Evolutionary conservation across 2,888 invertebrate genomes (phyloP).

Genomic region (Disparrhopalites patrizii): DNA sequence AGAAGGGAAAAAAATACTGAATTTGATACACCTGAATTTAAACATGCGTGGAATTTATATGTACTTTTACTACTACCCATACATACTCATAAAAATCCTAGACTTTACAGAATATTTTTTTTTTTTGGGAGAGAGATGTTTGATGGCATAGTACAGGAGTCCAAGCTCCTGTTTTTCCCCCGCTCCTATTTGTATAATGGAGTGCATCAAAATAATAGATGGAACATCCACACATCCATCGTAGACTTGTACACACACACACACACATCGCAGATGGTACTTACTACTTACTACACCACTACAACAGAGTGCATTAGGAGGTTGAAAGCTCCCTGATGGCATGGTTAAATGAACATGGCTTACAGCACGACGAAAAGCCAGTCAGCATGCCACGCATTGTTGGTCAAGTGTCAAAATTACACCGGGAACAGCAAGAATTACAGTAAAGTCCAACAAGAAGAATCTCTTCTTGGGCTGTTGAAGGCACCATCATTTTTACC

Average conservation of each 20-base stretch:
- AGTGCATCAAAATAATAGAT: neutral
- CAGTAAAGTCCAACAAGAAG: constrained; percentile 39
- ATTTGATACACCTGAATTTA: constrained; percentile 21
- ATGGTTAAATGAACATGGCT: constrained; percentile 24
- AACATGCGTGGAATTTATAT: constrained; percentile 3
- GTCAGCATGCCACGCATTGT: constrained; percentile 42
- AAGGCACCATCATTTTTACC: too few species aligned
- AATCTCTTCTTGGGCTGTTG: neutral
- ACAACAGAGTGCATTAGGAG: constrained; percentile 2
- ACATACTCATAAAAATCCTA: constrained; percentile 10
- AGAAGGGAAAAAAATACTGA: constrained; percentile 7
- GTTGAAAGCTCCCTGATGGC: constrained; percentile 4
- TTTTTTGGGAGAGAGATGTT: neutral
- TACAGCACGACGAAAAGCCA: constrained; percentile 38
- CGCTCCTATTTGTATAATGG: neutral
- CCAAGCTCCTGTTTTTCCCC: neutral
- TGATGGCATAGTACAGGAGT: neutral
- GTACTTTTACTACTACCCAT: too few species aligned
- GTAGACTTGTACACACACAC: neutral
- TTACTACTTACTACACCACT: too few species aligned
- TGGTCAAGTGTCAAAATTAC: constrained; percentile 47
- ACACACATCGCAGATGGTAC: neutral
- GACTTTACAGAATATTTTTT: neutral
- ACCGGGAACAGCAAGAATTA: constrained; percentile 47
- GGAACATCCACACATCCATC: neutral